Conservation (phyloP, 2,888 invertebrate genomes). For the Ceraclea dissimilis region DNA sequence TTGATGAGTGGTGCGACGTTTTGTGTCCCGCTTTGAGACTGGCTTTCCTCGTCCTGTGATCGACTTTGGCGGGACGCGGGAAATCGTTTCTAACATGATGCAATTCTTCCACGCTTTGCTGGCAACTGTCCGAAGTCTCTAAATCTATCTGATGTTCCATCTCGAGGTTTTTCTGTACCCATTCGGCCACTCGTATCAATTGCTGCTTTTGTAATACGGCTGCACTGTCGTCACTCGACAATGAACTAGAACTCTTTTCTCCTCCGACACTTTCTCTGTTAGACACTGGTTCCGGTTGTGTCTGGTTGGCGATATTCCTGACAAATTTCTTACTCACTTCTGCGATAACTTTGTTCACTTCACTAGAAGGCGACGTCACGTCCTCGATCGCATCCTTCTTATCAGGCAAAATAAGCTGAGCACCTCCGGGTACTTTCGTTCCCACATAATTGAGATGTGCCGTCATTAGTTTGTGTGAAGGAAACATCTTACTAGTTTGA, state of each 20-base stretch:
- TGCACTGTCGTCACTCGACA: conserved; percentile 48
- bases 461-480: conserved; percentile 43
- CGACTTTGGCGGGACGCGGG: conserved; percentile 24
- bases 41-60: conserved; percentile 15
- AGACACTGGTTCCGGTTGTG: conserved; percentile 12
- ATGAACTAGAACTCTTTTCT: conserved; percentile 46
- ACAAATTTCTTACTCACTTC: conserved; percentile 24
- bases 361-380: conserved; percentile 29
- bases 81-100: conserved; percentile 25
- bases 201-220: conserved; percentile 55
- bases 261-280: conserved; percentile 14
- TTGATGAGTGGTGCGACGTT: conserved; percentile 14
- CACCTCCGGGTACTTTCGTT: conserved; percentile 44
- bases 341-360: conserved; percentile 34
- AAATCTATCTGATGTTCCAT: conserved; percentile 45
- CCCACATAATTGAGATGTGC: conserved; percentile 44
- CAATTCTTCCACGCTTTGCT: conserved; percentile 22
- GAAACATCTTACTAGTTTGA: conserved; percentile 34
- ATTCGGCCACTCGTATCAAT: conserved; percentile 64
- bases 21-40: conserved; percentile 14
- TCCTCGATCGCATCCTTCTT: conserved; percentile 26
- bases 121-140: conserved; percentile 21
- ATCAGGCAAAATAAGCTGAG: conserved; percentile 30
- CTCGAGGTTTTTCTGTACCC: conserved; percentile 61
- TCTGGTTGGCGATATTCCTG: conserved; percentile 19